A percentile compares a stretch with the other conserved stretches of the same genome.
Evolutionary conservation across 1,140 invertebrate species (phyloP).

Genomic region (Mamestra configurata): DNA sequence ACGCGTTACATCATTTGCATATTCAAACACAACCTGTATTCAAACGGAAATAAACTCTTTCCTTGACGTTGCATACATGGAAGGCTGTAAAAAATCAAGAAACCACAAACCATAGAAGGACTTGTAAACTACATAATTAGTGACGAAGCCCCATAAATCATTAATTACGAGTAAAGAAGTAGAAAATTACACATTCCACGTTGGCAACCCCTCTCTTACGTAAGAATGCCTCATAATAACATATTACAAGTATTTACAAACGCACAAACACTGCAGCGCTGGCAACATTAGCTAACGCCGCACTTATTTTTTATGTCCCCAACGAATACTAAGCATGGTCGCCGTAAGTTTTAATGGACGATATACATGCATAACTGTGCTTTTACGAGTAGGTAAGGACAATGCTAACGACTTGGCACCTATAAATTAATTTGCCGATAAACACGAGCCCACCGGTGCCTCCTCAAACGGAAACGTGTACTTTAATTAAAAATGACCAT

Average conservation of each 20-base stretch:
- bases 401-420: conserved; percentile 64
- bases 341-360: conserved; percentile 65
- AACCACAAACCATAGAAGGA: conserved; percentile 14
- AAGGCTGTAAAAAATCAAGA: background rate
- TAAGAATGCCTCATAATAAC: conserved; percentile 17
- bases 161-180: conserved; percentile 24
- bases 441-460: conserved; percentile 48
- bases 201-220: background rate
- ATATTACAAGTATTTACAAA: conserved; percentile 44
- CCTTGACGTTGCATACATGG: background rate
- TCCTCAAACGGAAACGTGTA: conserved; percentile 42
- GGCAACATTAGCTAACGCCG: conserved; percentile 49
- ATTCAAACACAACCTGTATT: background rate
- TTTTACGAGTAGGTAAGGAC: conserved; percentile 51
- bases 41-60: background rate
- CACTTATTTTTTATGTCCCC: conserved; percentile 53
- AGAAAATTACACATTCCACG: conserved; percentile 26
- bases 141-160: conserved; percentile 11
- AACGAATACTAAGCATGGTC: conserved; percentile 50
- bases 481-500: conserved; percentile 52
- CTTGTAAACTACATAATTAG: conserved; percentile 32
- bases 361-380: conserved; percentile 57
- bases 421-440: conserved; percentile 68
- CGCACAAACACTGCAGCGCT: conserved; percentile 41
- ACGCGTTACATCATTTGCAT: background rate